Evolutionary conservation across 2,888 invertebrate species (phyloP), one percentile per base, ranked within the genome.

Genomic region (Oscheius sp.): DNA sequence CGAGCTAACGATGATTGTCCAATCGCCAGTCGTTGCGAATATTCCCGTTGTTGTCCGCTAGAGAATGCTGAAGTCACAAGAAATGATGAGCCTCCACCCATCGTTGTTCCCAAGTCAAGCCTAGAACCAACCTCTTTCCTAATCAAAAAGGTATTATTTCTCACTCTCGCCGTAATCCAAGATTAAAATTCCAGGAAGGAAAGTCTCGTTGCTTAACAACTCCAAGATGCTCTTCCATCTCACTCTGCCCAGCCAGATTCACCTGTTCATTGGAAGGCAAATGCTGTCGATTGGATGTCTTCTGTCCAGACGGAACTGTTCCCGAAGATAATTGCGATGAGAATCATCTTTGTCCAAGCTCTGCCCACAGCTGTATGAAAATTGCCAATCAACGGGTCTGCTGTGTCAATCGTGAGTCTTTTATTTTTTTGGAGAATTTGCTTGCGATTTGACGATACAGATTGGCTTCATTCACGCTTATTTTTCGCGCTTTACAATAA

Each of bases 31-130:
- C 37, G 66, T 29, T 83, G 83, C 63, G 78, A 80, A 52, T 71
- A 76, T 25, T 75, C 76, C 27, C 70, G 76, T 12, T 83, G 83
- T 64, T 83, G 83, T 66, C 80, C 78, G 2, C 55, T 73, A 3
- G 61, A 69, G 15, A 65, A 69, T 23, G 58, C 34, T 8, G 61
- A 61, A 20, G 29, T 61, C 1, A 61, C 45, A 1, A n/a, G 61
- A 10, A 63, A 66, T 23, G 73, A 70, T 39, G 57, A 57, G 10
- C 10, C 50, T 3, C 23, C 57, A 6, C 58, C 46, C 0, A 34
- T 57, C 20, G 15, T 57, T 17, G 20, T 68, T 20, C 58, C 27
- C 50, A 52, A 65, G 23, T 31, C 63, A 0, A n/a, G n/a, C n/a
- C n/a, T n/a, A n/a, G n/a, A n/a, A n/a, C n/a, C n/a, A n/a, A 64